phyloP scores from a whole-genome alignment of 2,888 invertebrate species.

The Drosophila crucigera region DNA sequence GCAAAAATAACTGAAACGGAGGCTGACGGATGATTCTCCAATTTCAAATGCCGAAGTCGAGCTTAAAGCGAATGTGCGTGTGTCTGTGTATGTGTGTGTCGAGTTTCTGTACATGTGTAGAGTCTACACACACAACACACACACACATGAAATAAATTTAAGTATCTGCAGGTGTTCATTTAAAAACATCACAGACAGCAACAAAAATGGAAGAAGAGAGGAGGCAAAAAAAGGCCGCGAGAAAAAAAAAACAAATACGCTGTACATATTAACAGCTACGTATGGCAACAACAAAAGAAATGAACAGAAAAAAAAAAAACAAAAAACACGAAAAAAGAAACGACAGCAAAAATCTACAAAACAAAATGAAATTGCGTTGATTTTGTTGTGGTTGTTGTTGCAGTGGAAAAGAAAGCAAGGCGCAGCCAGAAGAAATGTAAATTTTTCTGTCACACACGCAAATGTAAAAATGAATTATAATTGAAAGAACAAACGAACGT shows the following conservation, averaged over 20 bases:
- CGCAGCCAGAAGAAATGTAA: slow-evolving; percentile 42
- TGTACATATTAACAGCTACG: slow-evolving; percentile 73
- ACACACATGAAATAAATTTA: slow-evolving; percentile 83
- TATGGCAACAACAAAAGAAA: slow-evolving; percentile 57
- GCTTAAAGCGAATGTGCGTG: slow-evolving; percentile 57
- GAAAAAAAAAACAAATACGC: slow-evolving; percentile 50
- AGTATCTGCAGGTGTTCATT: slow-evolving; percentile 85
- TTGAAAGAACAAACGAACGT: slow-evolving; percentile 51
- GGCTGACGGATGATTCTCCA: slow-evolving; percentile 75
- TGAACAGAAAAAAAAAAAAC: slow-evolving; percentile 34
- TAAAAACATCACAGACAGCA: slow-evolving; percentile 81
- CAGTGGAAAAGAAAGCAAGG: slow-evolving; percentile 41
- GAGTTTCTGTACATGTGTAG: slow-evolving; percentile 12
- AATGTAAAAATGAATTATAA: slow-evolving; percentile 53
- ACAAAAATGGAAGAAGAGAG: slow-evolving; percentile 56
- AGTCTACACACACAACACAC: slow-evolving; percentile 34
- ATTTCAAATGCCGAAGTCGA: slow-evolving; percentile 76
- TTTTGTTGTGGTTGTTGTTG: slow-evolving; percentile 33
- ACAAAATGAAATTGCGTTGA: slow-evolving; percentile 65
- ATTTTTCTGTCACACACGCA: slow-evolving; percentile 43
- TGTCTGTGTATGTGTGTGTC: slow-evolving; percentile 13
- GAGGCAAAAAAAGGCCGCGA: slow-evolving; percentile 68
- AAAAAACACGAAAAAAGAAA: slow-evolving; percentile 38
- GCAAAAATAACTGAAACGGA: slow-evolving; percentile 48
- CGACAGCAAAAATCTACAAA: slow-evolving; percentile 58